Evolutionary conservation across 2,888 invertebrate genomes (phyloP).

Genomic region (Drosophila maculinotata): DNA sequence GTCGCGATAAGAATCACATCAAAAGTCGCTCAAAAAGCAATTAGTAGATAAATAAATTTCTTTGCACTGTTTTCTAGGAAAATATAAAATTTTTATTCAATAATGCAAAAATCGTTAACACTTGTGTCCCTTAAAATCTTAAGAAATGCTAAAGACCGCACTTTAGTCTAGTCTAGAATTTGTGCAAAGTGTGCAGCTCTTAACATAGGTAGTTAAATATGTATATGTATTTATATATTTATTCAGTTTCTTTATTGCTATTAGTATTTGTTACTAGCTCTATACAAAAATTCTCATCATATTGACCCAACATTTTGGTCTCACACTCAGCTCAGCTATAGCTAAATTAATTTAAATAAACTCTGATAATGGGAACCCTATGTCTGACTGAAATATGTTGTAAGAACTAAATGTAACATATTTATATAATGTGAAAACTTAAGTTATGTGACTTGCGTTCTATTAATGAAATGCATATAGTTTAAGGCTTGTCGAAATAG

Average conservation of each 20-base stretch:
- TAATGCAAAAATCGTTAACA: conserved; percentile 62
- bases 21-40: conserved; percentile 54
- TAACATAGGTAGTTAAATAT: conserved; percentile 36
- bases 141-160: conserved; percentile 29
- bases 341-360: conserved; percentile 56
- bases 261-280: conserved; percentile 37
- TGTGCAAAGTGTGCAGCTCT: conserved; percentile 30
- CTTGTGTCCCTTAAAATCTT: conserved; percentile 50
- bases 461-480: conserved; percentile 30
- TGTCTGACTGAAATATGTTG: conserved; percentile 44
- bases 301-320: too few species aligned
- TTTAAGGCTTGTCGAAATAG: conserved; percentile 7
- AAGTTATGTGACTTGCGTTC: conserved; percentile 50
- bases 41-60: conserved; percentile 38
- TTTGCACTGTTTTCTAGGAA: conserved; percentile 57
- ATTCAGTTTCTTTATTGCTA: conserved; percentile 46
- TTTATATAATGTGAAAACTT: conserved; percentile 24
- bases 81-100: conserved; percentile 74
- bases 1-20: conserved; percentile 20
- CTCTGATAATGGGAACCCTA: conserved; percentile 42
- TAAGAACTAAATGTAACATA: conserved; percentile 19
- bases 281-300: conserved; percentile 46
- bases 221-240: conserved; percentile 29
- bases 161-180: conserved; percentile 33
- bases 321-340: conserved; percentile 30